Conservation (phyloP, 1,140 invertebrate genomes). For the Pteromalus puparum region DNA sequence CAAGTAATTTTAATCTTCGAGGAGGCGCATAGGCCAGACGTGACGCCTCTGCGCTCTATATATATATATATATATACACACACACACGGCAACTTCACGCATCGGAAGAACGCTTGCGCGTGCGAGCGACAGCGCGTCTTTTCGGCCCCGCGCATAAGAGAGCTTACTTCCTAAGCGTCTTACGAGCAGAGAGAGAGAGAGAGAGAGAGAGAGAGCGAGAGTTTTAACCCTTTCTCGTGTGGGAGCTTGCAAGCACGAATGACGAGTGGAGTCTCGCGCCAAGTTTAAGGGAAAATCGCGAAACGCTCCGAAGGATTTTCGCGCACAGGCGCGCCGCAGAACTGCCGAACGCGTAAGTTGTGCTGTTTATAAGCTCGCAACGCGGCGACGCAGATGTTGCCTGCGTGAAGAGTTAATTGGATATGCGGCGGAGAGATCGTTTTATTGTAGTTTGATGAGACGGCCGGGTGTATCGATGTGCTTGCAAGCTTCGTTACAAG, state of each 20-base stretch:
- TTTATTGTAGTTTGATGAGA: not conserved
- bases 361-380: not conserved
- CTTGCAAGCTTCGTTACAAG: not conserved
- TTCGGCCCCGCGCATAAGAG: slow-evolving; percentile 58
- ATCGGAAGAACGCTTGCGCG: slow-evolving; percentile 52
- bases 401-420: slow-evolving; percentile 7
- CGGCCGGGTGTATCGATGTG: too few species aligned
- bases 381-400: not conserved
- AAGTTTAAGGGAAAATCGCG: slow-evolving; percentile 18
- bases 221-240: slow-evolving; percentile 71
- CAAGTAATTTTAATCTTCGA: slow-evolving; percentile 75
- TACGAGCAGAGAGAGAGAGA: slow-evolving; percentile 44
- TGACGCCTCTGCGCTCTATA: slow-evolving; percentile 32
- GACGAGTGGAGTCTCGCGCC: not conserved
- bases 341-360: not conserved
- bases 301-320: not conserved
- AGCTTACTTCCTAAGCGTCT: slow-evolving; percentile 74
- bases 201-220: slow-evolving; percentile 54
- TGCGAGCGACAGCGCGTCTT: slow-evolving; percentile 59
- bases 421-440: not conserved
- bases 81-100: slow-evolving; percentile 46
- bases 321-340: not conserved
- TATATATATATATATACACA: not conserved
- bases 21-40: slow-evolving; percentile 41
- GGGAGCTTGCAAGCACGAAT: not conserved